Base-by-base conservation (phyloP, 2,888 invertebrate genomes). In the Pandemis cinnamomeana region DNA sequence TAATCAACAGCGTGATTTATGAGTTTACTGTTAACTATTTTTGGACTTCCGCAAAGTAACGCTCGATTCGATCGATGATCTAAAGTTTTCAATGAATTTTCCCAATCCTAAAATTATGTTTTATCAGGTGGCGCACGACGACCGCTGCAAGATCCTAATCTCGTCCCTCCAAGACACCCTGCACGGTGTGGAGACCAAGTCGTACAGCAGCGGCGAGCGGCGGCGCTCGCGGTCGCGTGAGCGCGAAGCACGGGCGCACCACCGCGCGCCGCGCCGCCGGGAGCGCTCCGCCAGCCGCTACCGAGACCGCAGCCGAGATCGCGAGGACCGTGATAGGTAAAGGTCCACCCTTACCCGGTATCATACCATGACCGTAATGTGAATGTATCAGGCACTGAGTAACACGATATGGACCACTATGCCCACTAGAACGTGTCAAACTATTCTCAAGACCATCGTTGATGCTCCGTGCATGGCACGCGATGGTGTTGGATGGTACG, bases 101-200 rank as follows among this genome's bases (percentile, higher is more conserved):
- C 13, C 13, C 7, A 0, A 55, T 20, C 8, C 4, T 53, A 15
- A 7, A 61, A 7, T 64, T 13, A 27, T 5, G 6, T 53, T 13
- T 13, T 0, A 13, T 20, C 81, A 95, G 93, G 98, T 98, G 63
- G 97, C 98, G 0, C 96, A 97, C 82, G 99, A 99, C 91, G 99
- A 99, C 88, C 96, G 99, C 60, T 99, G 99, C 95, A 99, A 99
- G 94, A 99, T 99, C 82, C 94, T 99, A 72, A 99, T 99, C 80
- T 98, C 98, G 81, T 99, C 99, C 0, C 95, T 99, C 2, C 98
- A 99, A 91, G 99, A 99, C 88, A 99, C 99, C 1, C 94, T 99
- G 58, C 97, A 98, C 89, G 99, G 99, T 67, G 99, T 99, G 13
- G 99, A 99, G 94, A 97, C 98, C 53, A 99, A 99, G 93, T 99